Base-by-base conservation (phyloP, 1,140 invertebrate species). In the Steinernema feltiae region DNA sequence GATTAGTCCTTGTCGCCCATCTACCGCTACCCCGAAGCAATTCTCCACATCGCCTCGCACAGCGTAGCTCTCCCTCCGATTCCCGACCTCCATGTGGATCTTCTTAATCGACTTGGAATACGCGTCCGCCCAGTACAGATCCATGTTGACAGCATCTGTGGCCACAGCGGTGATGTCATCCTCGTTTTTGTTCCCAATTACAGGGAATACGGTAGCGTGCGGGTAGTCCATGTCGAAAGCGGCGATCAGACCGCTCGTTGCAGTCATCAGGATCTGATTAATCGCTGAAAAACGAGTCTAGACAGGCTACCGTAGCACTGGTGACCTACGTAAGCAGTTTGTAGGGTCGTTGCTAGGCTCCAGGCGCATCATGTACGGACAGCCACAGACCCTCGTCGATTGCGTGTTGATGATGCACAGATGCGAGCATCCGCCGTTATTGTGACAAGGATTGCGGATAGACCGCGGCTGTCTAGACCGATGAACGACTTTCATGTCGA, bases 401-500 rank as follows among this genome's bases (percentile, higher is more conserved):
- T 15, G 15, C 12, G 53, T 15, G 12, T 63, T 21, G 30, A 91
- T 81, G 48, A 91, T 84, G 84, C 91, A 91, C 0, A 91, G 83
- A 84, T 91, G 90, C 21, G 90, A 90, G 82, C 91, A 91, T 41
- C 88, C 88, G 3, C 90, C 90, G 85, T 91, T 91, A 85, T 91
- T 91, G 71, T 90, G 88, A 1, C 90, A 91, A 0, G 90, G 90
- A 83, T 90, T 90, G 1, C 74, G 76, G 15, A 85, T 87, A 81
- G 88, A 69, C 81, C 87, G 82, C 35, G 89, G 89, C 86, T 94
- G 93, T 35, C 92, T 88, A 31, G 90, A 90, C 0, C 92, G 92
- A 89, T 95, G 93, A 76, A 90, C 91, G 1, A 94, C 90, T 71
- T 93, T 90, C 48, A 95, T 88, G 85, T 94, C 93, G 92, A 95